Base-by-base conservation (phyloP, 1,140 invertebrate genomes). In the Polyergus mexicanus region DNA sequence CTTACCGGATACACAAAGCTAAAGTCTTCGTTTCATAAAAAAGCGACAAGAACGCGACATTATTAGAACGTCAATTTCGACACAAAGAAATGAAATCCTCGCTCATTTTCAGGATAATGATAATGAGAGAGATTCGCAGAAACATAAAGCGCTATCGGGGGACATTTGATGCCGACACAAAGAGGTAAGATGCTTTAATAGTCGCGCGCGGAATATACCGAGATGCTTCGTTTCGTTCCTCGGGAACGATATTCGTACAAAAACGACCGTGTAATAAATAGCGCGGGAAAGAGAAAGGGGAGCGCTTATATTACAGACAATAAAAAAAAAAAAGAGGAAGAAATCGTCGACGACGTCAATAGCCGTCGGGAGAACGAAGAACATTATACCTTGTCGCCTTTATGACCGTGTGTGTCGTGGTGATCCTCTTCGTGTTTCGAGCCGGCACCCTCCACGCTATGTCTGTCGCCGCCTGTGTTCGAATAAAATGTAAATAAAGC, bases 341-440 rank as follows among this genome's bases (percentile, higher is more conserved):
- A 60, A 51, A 74, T 54, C 71, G 44, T 65, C 63, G 54, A 47
- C 8, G 28, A 41, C 47, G 54, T 68, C n/a, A 28, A 32, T 25
- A 16, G 54, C 10, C 63, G 19, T n/a, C 5, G 54, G 1, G 1
- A 25, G 7, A 78, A 74, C 41, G n/a, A 19, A 58, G 44, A 47
- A 10, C 32, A 25, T 4, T 22, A 10, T 92, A 93, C 94, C 92
- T 94, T 92, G 28, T 94, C 90, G 58, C 86, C 90, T 51, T 94
- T 93, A 25, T 93, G 87, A 8, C 90, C 93, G 11, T 90, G 58
- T 10, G 84, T 19, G 11, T 86, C 83, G 35, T 91, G 90, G 69
- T 93, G 90, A 8, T 92, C 91, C 41, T 86, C 87, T 3, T 94
- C 65, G 28, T 92, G 90, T 65, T 94, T 78, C 28, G 86, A 76